Base-by-base conservation (phyloP, 2,888 invertebrate species). In the Volucella inflata region DNA sequence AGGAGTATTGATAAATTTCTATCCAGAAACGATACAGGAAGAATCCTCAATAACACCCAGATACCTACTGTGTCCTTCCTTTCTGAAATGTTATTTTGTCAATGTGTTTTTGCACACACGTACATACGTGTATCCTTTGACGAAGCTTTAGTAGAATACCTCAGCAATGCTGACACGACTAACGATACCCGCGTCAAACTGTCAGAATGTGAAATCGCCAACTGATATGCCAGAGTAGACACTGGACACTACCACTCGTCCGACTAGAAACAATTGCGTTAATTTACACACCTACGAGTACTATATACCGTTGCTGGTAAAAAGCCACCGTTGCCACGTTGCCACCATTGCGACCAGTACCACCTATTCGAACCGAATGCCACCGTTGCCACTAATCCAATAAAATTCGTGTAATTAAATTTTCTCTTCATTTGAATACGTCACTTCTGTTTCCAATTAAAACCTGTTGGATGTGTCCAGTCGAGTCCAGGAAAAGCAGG, bases 361-460 rank as follows among this genome's bases (percentile, higher is more conserved):
- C 30, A 30, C 30, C 6, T 4, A 30, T 6, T 30, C 30, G 30
- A 6, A 30, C 30, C 30, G 68, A 60, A 44, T 65, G 70, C 70
- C 77, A 64, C 79, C 68, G 67, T 81, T 76, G 77, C 85, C 87
- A 87, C 80, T 92, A 92, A 92, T 92, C 91, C 92, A 92, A 92
- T 92, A 91, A 92, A 91, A 91, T 90, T 89, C 91, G 91, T 91
- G 81, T 85, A 92, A 92, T 92, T 92, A 92, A 92, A 92, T 92
- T 92, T 91, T 90, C 90, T 91, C 90, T 91, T 91, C 91, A 91
- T 91, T 91, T 91, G 92, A 89, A 89, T 90, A 89, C 88, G 89
- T 89, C 89, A 89, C 89, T 89, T 89, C 85, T 88, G 88, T 88
- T 89, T 87, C 72, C 85, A 85, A 85, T 85, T 85, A 81, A 85